Conservation (phyloP, 2,113 vertebrate species). For the Hiodon alosoides region DNA sequence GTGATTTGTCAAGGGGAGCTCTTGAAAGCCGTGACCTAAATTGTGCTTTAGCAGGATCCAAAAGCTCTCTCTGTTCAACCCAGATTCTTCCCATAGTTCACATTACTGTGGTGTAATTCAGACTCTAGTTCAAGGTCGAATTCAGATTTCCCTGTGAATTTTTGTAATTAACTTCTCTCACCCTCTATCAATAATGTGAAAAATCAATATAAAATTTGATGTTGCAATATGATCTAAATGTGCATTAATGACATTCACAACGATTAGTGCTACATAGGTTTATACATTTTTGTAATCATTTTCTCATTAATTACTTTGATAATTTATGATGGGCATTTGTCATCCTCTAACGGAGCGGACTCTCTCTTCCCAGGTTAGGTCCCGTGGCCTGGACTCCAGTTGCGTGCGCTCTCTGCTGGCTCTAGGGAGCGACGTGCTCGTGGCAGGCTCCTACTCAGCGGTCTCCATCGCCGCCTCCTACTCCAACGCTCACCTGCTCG, state of each 20-base stretch:
- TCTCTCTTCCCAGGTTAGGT: constrained; percentile 70
- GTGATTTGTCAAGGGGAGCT: neutral
- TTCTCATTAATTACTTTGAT: no score
- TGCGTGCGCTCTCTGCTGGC: constrained; percentile 67
- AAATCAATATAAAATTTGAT: no score
- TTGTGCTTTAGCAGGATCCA: neutral
- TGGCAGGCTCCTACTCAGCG: constrained; percentile 72
- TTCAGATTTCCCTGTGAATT: neutral
- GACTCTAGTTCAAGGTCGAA: neutral
- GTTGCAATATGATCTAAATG: no score
- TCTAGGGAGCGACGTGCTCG: constrained; percentile 64
- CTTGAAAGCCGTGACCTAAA: neutral
- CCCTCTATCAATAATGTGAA: no score
- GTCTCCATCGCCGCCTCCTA: constrained; percentile 54
- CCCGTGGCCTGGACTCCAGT: constrained; percentile 74
- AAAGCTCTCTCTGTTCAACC: neutral
- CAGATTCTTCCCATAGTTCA: neutral
- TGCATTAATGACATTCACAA: no score
- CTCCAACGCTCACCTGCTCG: constrained; percentile 51
- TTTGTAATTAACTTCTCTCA: neutral
- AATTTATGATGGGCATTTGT: constrained; percentile 9
- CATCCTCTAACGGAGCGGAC: neutral
- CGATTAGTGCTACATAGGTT: no score
- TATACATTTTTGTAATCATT: no score
- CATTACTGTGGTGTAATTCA: neutral